Evolutionary conservation across 2,888 invertebrate genomes (phyloP).

Genomic region (Temnothorax ravouxi): DNA sequence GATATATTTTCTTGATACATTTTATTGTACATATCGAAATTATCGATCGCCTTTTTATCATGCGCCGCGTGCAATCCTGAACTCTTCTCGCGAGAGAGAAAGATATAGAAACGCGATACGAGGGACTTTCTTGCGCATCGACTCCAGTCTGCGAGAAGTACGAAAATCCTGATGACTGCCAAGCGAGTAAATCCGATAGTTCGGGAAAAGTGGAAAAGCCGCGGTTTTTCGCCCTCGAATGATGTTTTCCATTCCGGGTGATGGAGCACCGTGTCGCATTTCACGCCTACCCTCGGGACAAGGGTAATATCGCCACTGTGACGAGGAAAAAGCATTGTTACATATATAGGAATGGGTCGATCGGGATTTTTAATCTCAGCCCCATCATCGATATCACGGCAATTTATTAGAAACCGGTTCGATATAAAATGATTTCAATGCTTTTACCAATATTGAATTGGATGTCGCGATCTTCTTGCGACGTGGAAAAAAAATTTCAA

Average conservation of each 20-base stretch:
- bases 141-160: slow-evolving; percentile 22
- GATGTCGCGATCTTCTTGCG: not conserved
- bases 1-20: not conserved
- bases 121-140: slow-evolving; percentile 32
- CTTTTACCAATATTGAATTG: slow-evolving; percentile 28
- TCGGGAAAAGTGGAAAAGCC: slow-evolving; percentile 40
- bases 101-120: too few relatives aligned
- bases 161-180: slow-evolving; percentile 36
- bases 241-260: slow-evolving; percentile 20
- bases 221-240: slow-evolving; percentile 23
- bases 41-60: not conserved
- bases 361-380: not conserved
- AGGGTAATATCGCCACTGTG: not conserved
- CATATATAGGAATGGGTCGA: not conserved
- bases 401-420: slow-evolving; percentile 1
- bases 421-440: not conserved
- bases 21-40: not conserved
- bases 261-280: slow-evolving; percentile 36
- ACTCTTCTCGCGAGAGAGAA: not conserved
- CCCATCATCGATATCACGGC: not conserved
- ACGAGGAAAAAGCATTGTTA: slow-evolving; percentile 8
- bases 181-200: slow-evolving; percentile 41
- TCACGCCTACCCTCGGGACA: not conserved
- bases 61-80: not conserved
- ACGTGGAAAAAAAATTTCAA: not conserved